phyloP scores from a whole-genome alignment of 2,888 invertebrate species.

The Drosophila austrosaltans region DNA sequence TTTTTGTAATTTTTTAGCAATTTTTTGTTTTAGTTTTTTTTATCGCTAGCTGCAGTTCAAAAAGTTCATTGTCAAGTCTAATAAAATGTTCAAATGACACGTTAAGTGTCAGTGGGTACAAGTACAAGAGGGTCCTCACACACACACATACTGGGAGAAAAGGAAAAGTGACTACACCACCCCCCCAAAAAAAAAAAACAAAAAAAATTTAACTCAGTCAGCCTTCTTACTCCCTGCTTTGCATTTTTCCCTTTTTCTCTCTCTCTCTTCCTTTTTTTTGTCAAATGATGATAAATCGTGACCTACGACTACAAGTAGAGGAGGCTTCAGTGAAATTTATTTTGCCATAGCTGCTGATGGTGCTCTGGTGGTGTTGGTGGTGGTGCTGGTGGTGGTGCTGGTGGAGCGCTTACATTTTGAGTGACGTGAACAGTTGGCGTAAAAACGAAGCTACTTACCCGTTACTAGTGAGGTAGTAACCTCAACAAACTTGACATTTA shows the following conservation, averaged over 20 bases:
- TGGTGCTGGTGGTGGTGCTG: too few relatives aligned
- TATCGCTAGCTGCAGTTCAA: constrained; percentile 57
- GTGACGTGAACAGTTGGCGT: constrained; percentile 64
- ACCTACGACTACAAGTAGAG: constrained; percentile 47
- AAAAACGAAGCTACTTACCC: constrained; percentile 41
- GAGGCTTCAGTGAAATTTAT: constrained; percentile 65
- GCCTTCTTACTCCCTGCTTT: constrained; percentile 2
- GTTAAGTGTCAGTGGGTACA: constrained; percentile 75
- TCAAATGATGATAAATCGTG: constrained; percentile 78
- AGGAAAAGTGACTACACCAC: constrained; percentile 34
- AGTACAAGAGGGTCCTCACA: constrained; percentile 40
- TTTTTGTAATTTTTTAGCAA: constrained; percentile 30
- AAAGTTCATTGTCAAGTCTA: constrained; percentile 78
- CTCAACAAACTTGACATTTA: constrained; percentile 65
- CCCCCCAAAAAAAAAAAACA: constrained; percentile 8
- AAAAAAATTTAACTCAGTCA: constrained; percentile 26
- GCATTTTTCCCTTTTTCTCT: constrained; percentile 15
- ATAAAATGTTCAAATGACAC: constrained; percentile 80
- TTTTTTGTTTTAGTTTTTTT: constrained; percentile 37
- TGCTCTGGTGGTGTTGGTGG: too few relatives aligned
- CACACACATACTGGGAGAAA: constrained; percentile 33
- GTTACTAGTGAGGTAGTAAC: constrained; percentile 9
- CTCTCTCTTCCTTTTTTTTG: constrained; percentile 57
- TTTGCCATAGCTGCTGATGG: constrained; percentile 51
- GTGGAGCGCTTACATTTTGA: constrained; percentile 41